A percentile compares a stretch with the other conserved stretches of the same genome.
Conservation (phyloP, 2,888 invertebrate genomes). For the Lepas anatifera region DNA sequence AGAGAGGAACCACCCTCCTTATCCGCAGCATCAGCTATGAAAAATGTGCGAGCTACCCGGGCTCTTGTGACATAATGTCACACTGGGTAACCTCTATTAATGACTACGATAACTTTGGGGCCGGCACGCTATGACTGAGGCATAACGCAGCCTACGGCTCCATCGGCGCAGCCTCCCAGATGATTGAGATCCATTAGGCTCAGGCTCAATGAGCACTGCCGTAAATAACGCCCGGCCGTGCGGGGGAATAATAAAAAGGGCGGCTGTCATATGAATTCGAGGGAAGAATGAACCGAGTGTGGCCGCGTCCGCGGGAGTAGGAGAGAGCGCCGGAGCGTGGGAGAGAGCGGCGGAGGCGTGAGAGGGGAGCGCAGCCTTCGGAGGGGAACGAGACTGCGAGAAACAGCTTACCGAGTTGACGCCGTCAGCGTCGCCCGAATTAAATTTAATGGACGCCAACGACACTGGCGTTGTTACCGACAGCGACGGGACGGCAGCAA, state of each 20-base stretch:
- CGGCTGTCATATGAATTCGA: conserved; percentile 9
- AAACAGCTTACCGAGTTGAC: too few relatives aligned
- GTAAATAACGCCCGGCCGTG: not conserved
- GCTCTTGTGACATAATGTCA: too few relatives aligned
- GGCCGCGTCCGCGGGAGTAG: not conserved
- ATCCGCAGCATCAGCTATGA: too few relatives aligned
- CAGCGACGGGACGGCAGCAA: not conserved
- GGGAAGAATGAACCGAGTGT: conserved; percentile 1
- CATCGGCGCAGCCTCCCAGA: not conserved
- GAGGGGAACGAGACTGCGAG: not conserved
- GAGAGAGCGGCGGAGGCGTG: not conserved
- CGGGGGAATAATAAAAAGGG: conserved; percentile 6
- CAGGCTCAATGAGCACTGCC: conserved; percentile 2
- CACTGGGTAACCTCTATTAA: conserved; percentile 4
- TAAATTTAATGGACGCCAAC: conserved; percentile 12
- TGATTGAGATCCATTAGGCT: conserved; percentile 8
- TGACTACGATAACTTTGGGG: conserved; percentile 1
- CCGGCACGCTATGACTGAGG: conserved; percentile 2
- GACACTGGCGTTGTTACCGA: too few relatives aligned
- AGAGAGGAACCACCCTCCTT: too few relatives aligned
- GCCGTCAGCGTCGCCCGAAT: too few relatives aligned
- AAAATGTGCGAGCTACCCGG: not conserved
- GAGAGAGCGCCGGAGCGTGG: not conserved
- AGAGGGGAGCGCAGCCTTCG: not conserved
- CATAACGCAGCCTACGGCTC: too few relatives aligned